Evolutionary conservation across 2,113 vertebrate genomes (phyloP), one percentile per base, ranked within the genome.

Genomic region (Hippopotamus amphibius): DNA sequence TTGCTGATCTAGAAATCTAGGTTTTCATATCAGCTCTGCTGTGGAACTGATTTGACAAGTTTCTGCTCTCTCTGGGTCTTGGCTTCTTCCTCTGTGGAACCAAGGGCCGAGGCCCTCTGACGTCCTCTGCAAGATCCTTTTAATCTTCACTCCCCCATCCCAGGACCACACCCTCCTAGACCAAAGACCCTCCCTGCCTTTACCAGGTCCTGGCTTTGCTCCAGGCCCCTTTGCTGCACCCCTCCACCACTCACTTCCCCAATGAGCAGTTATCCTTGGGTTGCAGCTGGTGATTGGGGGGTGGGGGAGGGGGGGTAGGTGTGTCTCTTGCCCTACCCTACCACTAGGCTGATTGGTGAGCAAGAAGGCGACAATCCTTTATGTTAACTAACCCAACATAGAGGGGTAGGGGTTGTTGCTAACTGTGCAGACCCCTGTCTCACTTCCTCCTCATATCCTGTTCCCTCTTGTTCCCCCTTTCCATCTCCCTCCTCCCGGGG

Each of bases 1-100:
- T 53, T 63, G n/a, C 66, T 24, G 26, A 69, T 88, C 69, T 68
- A 88, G 74, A 90, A 96, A 88, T 88, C 50, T 59, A 43, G 33
- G 21, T 66, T 81, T 95, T 90, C 33, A 0, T 17, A 22, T 30
- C 53, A 68, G 66, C 8, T 65, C 46, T 92, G 80, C n/a, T 30
- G 3, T 59, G 63, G 33, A 69, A 71, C 71, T 93, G 74, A 30
- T 76, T 16, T 41, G 59, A 90, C 46, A 74, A 61, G 37, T 85
- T 61, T 76, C 30, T 65, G 4, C 21, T 55, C 50, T 66, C 16
- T 46, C 65, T 61, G 65, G 22, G 5, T 41, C 69, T 71, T 59
- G 15, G 48, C 72, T 91, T 96, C 37, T 50, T 68, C 37, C 17
- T 66, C 72, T 82, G 24, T 85, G 17, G 28, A 82, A 55, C 48